A percentile compares a stretch with the other conserved stretches of the same genome.
phyloP scores from a whole-genome alignment of 1,140 invertebrate genomes.

The Drosophila subobscura region DNA sequence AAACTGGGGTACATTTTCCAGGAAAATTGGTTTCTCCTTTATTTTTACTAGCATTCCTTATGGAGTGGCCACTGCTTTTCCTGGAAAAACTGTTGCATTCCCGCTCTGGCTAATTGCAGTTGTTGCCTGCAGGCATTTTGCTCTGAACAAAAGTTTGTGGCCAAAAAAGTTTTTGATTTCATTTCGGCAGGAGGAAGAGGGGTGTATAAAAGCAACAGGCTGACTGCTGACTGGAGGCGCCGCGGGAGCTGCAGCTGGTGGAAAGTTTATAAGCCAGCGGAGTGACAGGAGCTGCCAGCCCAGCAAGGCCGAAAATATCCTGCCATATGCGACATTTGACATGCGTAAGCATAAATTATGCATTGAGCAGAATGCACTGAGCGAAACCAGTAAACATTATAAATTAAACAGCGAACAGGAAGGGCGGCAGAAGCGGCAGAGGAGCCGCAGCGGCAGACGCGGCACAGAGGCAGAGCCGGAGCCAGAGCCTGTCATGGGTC shows the following conservation, averaged over 20 bases:
- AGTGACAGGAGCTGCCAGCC: conserved; percentile 42
- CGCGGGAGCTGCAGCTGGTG: neutral
- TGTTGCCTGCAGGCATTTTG: conserved; percentile 38
- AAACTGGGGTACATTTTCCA: conserved; percentile 20
- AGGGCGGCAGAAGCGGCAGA: neutral
- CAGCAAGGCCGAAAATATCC: conserved; percentile 24
- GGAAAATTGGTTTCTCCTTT: conserved; percentile 31
- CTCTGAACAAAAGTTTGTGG: conserved; percentile 34
- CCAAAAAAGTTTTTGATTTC: conserved; percentile 26
- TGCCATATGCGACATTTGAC: conserved; percentile 52
- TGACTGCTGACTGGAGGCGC: conserved; percentile 15
- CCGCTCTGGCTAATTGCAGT: conserved; percentile 41
- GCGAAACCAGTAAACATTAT: conserved; percentile 30
- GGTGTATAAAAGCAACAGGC: conserved; percentile 37
- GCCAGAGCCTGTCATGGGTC: neutral
- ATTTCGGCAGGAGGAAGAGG: neutral
- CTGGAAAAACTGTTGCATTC: conserved; percentile 21
- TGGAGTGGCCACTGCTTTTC: neutral
- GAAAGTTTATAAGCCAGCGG: conserved; percentile 48
- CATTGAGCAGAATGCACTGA: conserved; percentile 26
- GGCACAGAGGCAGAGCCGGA: neutral
- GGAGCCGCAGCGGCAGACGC: neutral
- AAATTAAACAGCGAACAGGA: conserved; percentile 12
- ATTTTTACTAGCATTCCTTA: conserved; percentile 27
- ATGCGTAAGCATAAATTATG: conserved; percentile 58